These are phyloP conservation scores for Syrphus vitripennis DNA, from an alignment of 2,888 invertebrate genomes.

Conservation along the genomic window DNA sequence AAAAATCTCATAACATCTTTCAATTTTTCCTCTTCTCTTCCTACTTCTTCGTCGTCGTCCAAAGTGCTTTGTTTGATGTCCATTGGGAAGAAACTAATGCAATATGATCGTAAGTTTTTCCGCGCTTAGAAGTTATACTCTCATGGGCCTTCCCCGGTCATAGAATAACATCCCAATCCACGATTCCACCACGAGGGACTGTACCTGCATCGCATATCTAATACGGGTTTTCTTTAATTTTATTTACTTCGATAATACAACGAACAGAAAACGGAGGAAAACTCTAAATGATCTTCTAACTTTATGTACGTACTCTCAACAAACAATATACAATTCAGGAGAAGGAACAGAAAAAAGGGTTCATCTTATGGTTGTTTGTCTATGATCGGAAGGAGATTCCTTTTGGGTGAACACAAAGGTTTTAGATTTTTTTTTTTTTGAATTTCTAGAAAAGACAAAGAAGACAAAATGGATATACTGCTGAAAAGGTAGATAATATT, in stretches of 20 bases:
- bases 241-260: background rate
- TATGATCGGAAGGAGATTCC: slow-evolving; percentile 54
- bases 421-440: background rate
- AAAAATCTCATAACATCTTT: slow-evolving; percentile 52
- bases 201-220: slow-evolving; percentile 65
- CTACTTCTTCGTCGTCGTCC: background rate
- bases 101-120: slow-evolving; percentile 60
- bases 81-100: slow-evolving; percentile 41
- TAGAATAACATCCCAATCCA: slow-evolving; percentile 47
- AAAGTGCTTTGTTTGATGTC: slow-evolving; percentile 19
- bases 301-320: background rate
- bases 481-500: background rate
- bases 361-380: slow-evolving; percentile 41
- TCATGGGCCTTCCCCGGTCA: slow-evolving; percentile 19
- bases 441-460: slow-evolving; percentile 62
- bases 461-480: slow-evolving; percentile 33
- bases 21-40: slow-evolving; percentile 1
- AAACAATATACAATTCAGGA: background rate
- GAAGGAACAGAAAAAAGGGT: slow-evolving; percentile 56
- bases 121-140: background rate
- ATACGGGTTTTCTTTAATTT: slow-evolving; percentile 59
- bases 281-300: slow-evolving; percentile 42
- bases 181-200: slow-evolving; percentile 57
- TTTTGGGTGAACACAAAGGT: slow-evolving; percentile 67
- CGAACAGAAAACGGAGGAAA: slow-evolving; percentile 34